A percentile compares a stretch with the other conserved stretches of the same genome.
These are phyloP conservation scores for Carassius carassius DNA, from an alignment of 2,113 vertebrate genomes.

Conservation along the genomic window DNA sequence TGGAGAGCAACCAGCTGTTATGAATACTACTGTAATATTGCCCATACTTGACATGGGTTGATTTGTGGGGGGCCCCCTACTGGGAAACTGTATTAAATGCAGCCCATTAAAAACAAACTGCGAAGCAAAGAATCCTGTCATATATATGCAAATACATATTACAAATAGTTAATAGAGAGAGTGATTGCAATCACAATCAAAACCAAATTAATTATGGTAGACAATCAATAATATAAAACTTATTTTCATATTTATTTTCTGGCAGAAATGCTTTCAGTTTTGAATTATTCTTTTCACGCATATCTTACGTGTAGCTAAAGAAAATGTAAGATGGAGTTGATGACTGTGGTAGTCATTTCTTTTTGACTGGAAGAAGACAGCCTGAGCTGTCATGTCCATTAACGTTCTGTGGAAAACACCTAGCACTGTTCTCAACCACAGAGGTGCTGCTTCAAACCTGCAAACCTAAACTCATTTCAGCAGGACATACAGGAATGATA, in stretches of 20 bases:
- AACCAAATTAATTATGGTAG: background rate
- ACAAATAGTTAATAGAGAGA: too few relatives aligned
- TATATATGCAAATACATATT: slow-evolving; percentile 1
- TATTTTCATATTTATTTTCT: background rate
- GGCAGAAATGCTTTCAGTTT: too few relatives aligned
- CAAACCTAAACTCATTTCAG: too few relatives aligned
- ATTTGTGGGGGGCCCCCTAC: background rate
- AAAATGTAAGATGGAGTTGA: too few relatives aligned
- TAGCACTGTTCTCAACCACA: background rate
- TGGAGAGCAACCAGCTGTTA: background rate
- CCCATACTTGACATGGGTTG: background rate
- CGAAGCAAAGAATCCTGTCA: background rate
- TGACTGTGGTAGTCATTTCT: background rate
- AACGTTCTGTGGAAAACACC: background rate
- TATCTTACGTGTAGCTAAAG: too few relatives aligned
- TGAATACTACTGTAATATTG: background rate
- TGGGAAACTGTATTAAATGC: background rate
- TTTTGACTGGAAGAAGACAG: background rate
- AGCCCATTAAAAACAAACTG: background rate
- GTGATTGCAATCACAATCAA: background rate
- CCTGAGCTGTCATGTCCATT: slow-evolving; percentile 6
- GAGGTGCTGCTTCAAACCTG: too few relatives aligned
- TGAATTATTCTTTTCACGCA: too few relatives aligned
- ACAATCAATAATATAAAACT: background rate
- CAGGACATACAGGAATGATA: too few relatives aligned